phyloP scores from a whole-genome alignment of 2,888 invertebrate species.

The Linnaemya tessellans region DNA sequence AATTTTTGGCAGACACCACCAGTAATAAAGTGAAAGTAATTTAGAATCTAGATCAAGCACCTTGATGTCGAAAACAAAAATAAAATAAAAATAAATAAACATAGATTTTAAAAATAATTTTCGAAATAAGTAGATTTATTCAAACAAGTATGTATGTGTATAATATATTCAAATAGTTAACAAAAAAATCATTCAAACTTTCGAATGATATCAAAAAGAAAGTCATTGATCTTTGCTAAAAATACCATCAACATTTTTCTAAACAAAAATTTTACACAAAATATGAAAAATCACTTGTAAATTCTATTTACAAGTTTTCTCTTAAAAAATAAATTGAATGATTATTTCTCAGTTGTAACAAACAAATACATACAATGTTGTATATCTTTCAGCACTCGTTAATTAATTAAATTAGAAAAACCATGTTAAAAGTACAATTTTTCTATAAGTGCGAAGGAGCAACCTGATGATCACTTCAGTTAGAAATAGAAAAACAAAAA shows the following conservation, averaged over 20 bases:
- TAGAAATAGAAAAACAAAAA: not conserved
- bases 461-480: constrained; percentile 43
- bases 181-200: not conserved
- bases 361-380: constrained; percentile 60
- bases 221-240: constrained; percentile 58
- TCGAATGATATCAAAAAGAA: not conserved
- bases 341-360: constrained; percentile 40
- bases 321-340: not conserved
- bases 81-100: not conserved
- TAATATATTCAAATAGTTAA: too few species aligned
- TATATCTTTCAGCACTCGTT: constrained; percentile 67
- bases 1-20: constrained; percentile 17
- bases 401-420: constrained; percentile 64
- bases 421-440: not conserved
- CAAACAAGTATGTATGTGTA: not conserved
- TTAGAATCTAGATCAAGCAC: constrained; percentile 54
- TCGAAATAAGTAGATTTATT: not conserved
- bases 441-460: constrained; percentile 10
- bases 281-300: constrained; percentile 65
- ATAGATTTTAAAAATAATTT: constrained; percentile 22
- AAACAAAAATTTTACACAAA: too few species aligned
- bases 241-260: not conserved
- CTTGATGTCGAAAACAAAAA: constrained; percentile 34
- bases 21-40: constrained; percentile 55
- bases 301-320: constrained; percentile 25